Evolutionary conservation across 2,888 invertebrate species (phyloP).

Genomic region (Odontothrips loti): DNA sequence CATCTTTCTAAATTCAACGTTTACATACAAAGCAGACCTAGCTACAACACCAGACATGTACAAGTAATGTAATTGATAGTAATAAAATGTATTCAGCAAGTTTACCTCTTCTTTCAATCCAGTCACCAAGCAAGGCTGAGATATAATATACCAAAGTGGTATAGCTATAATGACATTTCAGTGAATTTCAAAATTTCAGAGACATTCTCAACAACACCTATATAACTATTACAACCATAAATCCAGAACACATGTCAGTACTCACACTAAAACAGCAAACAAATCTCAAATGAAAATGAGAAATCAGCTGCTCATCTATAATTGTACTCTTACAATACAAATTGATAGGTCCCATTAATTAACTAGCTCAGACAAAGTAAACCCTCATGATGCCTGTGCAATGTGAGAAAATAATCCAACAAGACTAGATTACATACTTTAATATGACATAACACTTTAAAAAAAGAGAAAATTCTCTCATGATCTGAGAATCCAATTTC

Average conservation of each 20-base stretch:
- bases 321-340: background rate
- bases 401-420: background rate
- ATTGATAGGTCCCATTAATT: background rate
- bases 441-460: background rate
- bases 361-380: background rate
- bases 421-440: background rate
- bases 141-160: no score
- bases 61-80: no score
- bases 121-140: no score
- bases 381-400: background rate
- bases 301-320: background rate
- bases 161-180: background rate
- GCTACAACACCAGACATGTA: no score
- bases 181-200: background rate
- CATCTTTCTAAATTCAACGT: background rate
- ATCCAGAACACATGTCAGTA: constrained; percentile 3
- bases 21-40: background rate
- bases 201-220: background rate
- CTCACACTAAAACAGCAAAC: background rate
- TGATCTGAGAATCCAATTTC: background rate
- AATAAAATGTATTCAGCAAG: no score
- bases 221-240: background rate
- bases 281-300: background rate
- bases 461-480: background rate
- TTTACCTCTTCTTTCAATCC: no score